Base-by-base conservation (phyloP, 2,797 vertebrate genomes). In the Halcyon smyrnensis region DNA sequence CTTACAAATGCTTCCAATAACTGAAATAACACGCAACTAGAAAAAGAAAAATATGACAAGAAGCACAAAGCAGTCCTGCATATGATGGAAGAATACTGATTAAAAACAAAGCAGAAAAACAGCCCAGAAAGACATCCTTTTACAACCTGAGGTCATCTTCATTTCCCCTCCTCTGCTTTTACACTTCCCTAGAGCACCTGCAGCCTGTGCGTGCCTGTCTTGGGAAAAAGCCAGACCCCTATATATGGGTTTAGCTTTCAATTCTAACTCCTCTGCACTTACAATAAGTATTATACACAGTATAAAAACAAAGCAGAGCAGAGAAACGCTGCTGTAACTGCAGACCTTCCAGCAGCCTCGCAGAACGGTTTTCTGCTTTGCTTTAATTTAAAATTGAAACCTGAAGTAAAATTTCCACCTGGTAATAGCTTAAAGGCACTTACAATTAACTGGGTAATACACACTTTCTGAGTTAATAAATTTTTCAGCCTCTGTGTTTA, bases 371-470 rank as follows among this genome's bases (percentile, higher is more conserved):
- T 95, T 79, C 96, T 87, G 71, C 53, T 74, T 80, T 54, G 60
- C 78, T 93, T 96, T 90, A 95, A 95, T 96, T 97, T 97, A 93
- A 90, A 96, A 92, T 71, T 94, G 96, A 97, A 97, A 96, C 93
- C 84, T 87, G 71, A 95, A 96, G 96, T 96, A 88, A 95, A 96
- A 96, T 93, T 96, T 97, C 93, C 94, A 96, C 91, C 94, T 96
- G 79, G 82, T 95, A 95, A 95, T 95, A 91, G 90, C 94, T 95
- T 96, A 90, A 95, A 94, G 94, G 93, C 94, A 87, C 78, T 95
- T 94, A 62, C 95, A 95, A 95, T 95, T 96, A 95, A 93, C 86
- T 95, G 70, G 70, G 94, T 96, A 95, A 97, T 94, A 93, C 46
- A 93, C 82, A 86, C 83, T 93, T 97, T 96, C 90, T 92, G 81